phyloP scores from a whole-genome alignment of 2,888 invertebrate species.

The Cantharis lateralis region DNA sequence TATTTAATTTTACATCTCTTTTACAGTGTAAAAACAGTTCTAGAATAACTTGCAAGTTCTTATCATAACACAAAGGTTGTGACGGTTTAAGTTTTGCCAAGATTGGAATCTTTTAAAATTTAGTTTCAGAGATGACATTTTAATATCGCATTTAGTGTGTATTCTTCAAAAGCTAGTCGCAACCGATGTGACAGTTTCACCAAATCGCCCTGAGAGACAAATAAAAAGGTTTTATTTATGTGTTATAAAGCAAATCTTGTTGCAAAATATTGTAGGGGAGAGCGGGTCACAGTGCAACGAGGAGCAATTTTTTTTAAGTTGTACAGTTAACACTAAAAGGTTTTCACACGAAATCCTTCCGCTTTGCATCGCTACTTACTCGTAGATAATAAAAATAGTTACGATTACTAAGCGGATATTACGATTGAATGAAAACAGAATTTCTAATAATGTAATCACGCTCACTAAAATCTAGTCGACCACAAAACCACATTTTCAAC shows the following conservation, averaged over 20 bases:
- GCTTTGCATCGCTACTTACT: no score
- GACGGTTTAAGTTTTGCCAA: neutral
- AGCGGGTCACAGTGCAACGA: no score
- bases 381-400: neutral
- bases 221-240: neutral
- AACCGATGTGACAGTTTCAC: neutral
- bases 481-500: slow-evolving; percentile 27
- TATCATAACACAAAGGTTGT: neutral
- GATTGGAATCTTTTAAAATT: neutral
- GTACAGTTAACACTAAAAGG: no score
- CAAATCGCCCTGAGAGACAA: neutral
- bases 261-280: neutral
- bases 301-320: no score
- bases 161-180: neutral
- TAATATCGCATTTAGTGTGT: neutral
- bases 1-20: neutral
- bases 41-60: neutral
- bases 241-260: neutral
- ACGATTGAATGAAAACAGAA: slow-evolving; percentile 24
- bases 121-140: neutral
- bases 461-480: slow-evolving; percentile 25
- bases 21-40: neutral
- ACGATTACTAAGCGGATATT: neutral
- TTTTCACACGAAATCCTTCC: no score
- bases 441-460: slow-evolving; percentile 26